Conservation (phyloP, 1,140 invertebrate genomes). For the Calosoma granatense region DNA sequence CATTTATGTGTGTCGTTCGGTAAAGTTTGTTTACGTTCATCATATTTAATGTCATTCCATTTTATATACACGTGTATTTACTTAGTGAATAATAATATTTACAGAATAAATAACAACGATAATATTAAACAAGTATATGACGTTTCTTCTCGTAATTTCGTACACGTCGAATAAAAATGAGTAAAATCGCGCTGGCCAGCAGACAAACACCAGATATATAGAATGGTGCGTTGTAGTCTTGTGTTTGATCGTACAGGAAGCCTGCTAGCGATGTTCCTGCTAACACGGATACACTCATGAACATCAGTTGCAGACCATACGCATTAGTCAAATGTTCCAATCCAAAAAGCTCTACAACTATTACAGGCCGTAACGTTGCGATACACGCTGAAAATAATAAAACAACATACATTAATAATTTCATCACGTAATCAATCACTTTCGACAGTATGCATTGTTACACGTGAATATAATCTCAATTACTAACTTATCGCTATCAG, state of each 20-base stretch:
- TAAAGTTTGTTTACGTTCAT: too few species aligned
- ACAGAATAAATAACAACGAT: too few species aligned
- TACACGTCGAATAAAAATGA: background rate
- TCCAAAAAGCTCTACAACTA: slow-evolving; percentile 54
- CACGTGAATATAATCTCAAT: background rate
- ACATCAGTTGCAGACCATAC: slow-evolving; percentile 50
- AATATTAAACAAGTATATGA: too few species aligned
- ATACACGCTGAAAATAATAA: slow-evolving; percentile 39
- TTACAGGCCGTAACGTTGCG: slow-evolving; percentile 47
- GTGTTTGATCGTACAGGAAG: slow-evolving; percentile 44
- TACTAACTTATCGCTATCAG: background rate
- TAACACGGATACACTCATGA: slow-evolving; percentile 47
- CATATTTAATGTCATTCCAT: too few species aligned
- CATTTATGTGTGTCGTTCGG: too few species aligned
- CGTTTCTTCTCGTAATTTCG: slow-evolving; percentile 1
- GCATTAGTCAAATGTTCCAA: slow-evolving; percentile 49
- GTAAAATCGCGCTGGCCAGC: background rate
- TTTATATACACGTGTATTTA: too few species aligned
- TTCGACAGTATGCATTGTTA: background rate
- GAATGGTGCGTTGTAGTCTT: background rate
- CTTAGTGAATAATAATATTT: too few species aligned
- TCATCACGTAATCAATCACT: background rate
- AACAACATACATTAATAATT: background rate
- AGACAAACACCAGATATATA: background rate
- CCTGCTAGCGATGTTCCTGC: background rate